Evolutionary conservation across 2,888 invertebrate genomes (phyloP), one percentile per base, ranked within the genome.

Genomic region (Euzophera pinguis): DNA sequence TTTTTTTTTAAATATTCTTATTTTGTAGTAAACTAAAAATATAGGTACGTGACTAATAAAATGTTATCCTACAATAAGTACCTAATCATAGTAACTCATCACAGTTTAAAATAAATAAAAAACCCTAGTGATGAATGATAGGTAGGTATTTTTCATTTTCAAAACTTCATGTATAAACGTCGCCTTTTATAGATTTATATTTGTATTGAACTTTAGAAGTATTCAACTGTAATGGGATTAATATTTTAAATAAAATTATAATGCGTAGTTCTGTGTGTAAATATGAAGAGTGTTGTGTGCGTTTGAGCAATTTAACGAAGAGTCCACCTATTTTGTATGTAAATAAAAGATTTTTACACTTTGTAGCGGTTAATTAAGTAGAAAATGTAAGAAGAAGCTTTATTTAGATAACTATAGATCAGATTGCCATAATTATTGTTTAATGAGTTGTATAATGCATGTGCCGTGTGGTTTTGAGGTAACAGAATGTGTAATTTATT

Each of bases 271-370:
- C 55, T 62, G 55, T 62, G 61, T 78, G 71, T 75, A 78, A 60
- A 73, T 70, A 77, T 69, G 65, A 39, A 39, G 56, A 73, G 78
- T 78, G 75, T 78, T 78, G 86, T 76, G 87, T 86, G 85, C 65
- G 73, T 81, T 84, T 78, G 77, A 78, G 73, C 74, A 78, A 82
- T 85, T 77, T 81, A 82, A 85, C 86, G 88, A 90, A 90, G 80
- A 86, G 83, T 87, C 89, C 89, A 90, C 89, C 89, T 89, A 87
- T 86, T 86, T 85, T 89, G 88, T 89, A 89, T 89, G 88, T 89
- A 89, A 85, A 86, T 89, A 85, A 78, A 82, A 84, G 82, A 80
- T 78, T 88, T 88, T 85, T 87, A 88, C 87, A 86, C 82, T 75
- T 79, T 73, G 69, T 78, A 78, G 69, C 71, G 68, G 67, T 69